phyloP scores from a whole-genome alignment of 2,888 invertebrate genomes.

The Andrena praecox region DNA sequence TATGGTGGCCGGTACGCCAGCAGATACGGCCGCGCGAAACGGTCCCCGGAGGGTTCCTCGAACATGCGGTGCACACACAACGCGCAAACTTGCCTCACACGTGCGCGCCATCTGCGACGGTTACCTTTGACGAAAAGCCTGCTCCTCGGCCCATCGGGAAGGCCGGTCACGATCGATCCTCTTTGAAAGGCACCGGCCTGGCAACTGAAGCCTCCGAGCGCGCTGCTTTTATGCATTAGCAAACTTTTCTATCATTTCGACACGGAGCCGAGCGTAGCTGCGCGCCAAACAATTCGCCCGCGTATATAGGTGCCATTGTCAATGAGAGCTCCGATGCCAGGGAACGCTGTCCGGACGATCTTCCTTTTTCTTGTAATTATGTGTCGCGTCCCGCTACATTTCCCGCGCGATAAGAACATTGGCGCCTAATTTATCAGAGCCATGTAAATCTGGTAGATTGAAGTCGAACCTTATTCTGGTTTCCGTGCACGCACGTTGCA shows the following conservation, averaged over 20 bases:
- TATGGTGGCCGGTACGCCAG: slow-evolving; percentile 16
- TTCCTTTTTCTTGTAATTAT: slow-evolving; percentile 4
- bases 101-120: slow-evolving; percentile 64
- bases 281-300: too few relatives aligned
- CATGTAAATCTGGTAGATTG: too few relatives aligned
- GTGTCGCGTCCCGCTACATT: background rate
- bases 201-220: background rate
- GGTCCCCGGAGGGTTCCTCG: slow-evolving; percentile 8
- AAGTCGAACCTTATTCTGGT: too few relatives aligned
- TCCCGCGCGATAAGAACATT: too few relatives aligned
- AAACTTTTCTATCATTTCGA: too few relatives aligned
- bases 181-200: slow-evolving; percentile 43
- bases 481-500: too few relatives aligned
- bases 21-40: slow-evolving; percentile 34
- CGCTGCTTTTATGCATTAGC: too few relatives aligned
- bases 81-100: slow-evolving; percentile 54
- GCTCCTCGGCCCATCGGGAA: slow-evolving; percentile 34
- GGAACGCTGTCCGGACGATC: too few relatives aligned
- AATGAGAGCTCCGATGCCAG: too few relatives aligned
- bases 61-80: slow-evolving; percentile 43
- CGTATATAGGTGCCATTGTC: too few relatives aligned
- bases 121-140: slow-evolving; percentile 45
- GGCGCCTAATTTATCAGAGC: too few relatives aligned
- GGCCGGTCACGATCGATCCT: slow-evolving; percentile 57
- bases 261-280: too few relatives aligned